Conservation (phyloP, 2,888 invertebrate species). For the Linyphia triangularis region DNA sequence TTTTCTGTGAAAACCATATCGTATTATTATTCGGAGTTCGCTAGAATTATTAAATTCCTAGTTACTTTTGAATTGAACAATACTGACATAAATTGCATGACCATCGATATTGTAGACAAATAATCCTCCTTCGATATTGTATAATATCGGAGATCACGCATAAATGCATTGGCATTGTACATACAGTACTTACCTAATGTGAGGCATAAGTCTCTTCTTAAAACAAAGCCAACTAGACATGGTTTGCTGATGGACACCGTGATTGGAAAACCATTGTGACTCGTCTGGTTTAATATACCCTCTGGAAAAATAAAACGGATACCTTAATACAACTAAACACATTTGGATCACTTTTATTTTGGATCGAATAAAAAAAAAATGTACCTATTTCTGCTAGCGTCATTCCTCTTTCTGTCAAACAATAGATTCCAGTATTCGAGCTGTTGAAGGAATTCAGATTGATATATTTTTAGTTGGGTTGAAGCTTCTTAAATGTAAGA, state of each 20-base stretch:
- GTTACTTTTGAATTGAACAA: no score
- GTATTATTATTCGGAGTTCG: no score
- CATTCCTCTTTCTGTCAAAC: conserved; percentile 91
- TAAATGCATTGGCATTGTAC: no score
- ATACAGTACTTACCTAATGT: conserved; percentile 82
- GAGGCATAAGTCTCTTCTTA: conserved; percentile 93
- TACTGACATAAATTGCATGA: no score
- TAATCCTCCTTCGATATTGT: no score
- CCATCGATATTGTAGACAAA: no score
- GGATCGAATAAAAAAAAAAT: not conserved
- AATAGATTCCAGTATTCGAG: not conserved
- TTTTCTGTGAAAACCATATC: no score
- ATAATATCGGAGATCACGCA: no score
- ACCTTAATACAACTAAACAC: conserved; percentile 4
- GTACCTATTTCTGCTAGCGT: conserved; percentile 91
- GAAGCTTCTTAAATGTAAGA: no score
- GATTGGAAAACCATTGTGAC: conserved; percentile 99
- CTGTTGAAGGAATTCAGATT: conserved; percentile 18
- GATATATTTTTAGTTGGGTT: no score
- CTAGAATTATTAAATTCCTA: no score
- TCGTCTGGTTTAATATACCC: conserved; percentile 93
- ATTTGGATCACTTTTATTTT: conserved; percentile 43
- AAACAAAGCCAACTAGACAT: conserved; percentile 97
- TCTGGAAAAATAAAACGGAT: conserved; percentile 81
- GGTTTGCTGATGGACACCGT: conserved; percentile 98